phyloP scores from a whole-genome alignment of 2,888 invertebrate species.

The Chrysolina oricalcia region DNA sequence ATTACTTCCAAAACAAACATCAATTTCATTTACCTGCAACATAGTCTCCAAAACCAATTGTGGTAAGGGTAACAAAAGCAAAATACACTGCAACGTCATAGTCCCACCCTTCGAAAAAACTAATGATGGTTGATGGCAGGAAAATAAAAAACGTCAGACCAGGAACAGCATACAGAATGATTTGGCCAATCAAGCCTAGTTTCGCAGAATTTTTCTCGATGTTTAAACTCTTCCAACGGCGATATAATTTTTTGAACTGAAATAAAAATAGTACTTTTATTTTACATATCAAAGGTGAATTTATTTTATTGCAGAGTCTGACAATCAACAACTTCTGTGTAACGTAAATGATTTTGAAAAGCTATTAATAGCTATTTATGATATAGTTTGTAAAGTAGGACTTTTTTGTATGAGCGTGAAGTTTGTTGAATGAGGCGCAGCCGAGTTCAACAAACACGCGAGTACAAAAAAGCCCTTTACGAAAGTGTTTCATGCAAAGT shows the following conservation, averaged over 20 bases:
- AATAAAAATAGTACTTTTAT: conserved; percentile 59
- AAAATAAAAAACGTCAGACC: conserved; percentile 91
- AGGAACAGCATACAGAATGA: conserved; percentile 89
- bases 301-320: too few species aligned
- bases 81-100: conserved; percentile 90
- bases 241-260: conserved; percentile 85
- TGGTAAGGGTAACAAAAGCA: conserved; percentile 89
- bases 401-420: too few species aligned
- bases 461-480: too few species aligned
- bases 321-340: too few species aligned
- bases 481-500: too few species aligned
- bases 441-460: too few species aligned
- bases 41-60: conserved; percentile 94
- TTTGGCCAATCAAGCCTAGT: conserved; percentile 84
- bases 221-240: conserved; percentile 84
- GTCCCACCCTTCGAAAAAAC: conserved; percentile 89
- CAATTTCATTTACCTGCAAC: conserved; percentile 81
- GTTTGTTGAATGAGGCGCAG: too few species aligned
- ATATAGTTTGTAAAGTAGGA: too few species aligned
- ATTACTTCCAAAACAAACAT: neutral
- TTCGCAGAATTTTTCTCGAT: conserved; percentile 80
- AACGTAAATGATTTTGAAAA: too few species aligned
- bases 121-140: conserved; percentile 88
- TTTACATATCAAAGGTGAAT: too few species aligned
- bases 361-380: too few species aligned